Evolutionary conservation across 2,888 invertebrate genomes (phyloP), one percentile per base, ranked within the genome.

Genomic region (Trissolcus japonicus): DNA sequence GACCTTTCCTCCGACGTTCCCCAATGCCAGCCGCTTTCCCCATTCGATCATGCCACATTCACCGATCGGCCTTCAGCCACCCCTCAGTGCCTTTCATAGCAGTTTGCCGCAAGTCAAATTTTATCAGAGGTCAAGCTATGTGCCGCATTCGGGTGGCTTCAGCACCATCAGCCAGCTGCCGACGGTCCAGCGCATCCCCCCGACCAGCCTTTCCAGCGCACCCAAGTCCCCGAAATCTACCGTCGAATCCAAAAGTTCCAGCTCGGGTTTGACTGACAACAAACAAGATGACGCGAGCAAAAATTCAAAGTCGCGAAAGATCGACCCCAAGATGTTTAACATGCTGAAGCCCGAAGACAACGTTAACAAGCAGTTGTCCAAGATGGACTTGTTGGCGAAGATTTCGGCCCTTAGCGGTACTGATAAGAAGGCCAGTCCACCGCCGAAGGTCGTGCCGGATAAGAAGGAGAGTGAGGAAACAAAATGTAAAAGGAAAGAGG

Each of bases 1-100:
- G 0, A 86, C 85, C 14, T 87, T 86, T 35, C 85, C 86, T 1
- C 83, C 86, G 0, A 80, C 79, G 9, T 85, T 84, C 43, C 82
- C 86, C 4, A 85, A 86, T 16, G 80, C 86, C 1, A 85, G 82
- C 14, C 82, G 86, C 25, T 87, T 85, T 68, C 83, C 86, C 4
- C 88, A 87, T 79, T 86, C 88, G 0, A 72, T 88, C 21, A 88
- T 88, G 68, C 71, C 78, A 43, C 81, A 88, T 74, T 83, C 87
- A 4, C 86, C 87, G 6, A 84, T 88, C 53, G 86, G 86, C 55
- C 84, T 88, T 48, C 85, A 86, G 62, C 84, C 83, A 21, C 80
- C 86, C 67, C 83, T 86, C 68, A 88, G 88, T 86, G 89, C 89
- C 86, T 89, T 87, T 79, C 89, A 89, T 75, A 88, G 85, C 79